Base-by-base conservation (phyloP, 2,888 invertebrate genomes). In the Hecatera dysodea region DNA sequence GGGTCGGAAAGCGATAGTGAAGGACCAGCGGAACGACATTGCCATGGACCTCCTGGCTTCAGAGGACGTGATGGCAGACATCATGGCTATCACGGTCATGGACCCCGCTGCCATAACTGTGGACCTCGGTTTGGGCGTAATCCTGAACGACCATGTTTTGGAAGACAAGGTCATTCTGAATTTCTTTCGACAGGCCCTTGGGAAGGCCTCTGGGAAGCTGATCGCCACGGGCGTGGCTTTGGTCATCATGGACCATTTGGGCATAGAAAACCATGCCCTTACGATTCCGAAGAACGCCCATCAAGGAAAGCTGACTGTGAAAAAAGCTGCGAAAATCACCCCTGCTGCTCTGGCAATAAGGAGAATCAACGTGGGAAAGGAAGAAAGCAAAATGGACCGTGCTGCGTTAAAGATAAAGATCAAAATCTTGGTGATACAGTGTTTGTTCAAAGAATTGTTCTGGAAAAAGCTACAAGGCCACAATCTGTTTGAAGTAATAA, bases 391-490 rank as follows among this genome's bases (percentile, higher is more conserved):
- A 73, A 70, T 46, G 15, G 56, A 63, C 29, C 65, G 1, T 70
- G 67, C n/a, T 0, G 0, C 11, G 42, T 22, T 17, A 64, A 22
- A 15, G 72, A 87, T 79, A 88, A 81, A 57, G 78, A 85, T 36
- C 72, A 78, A 69, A 75, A 82, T 74, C 71, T 72, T 27, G 64
- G 73, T 63, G 75, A 83, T 48, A 85, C 83, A 17, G 81, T 87
- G 17, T 79, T 84, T 44, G 79, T 84, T 22, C 85, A 85, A 63
- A 78, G 81, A 60, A 84, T 85, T 63, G 76, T 87, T 55, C 78
- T 87, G n/a, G 88, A 87, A 59, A 85, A 70, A 52, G 67, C 70
- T 2, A 69, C 85, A 1, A 81, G 87, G 12, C 86, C 85, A 52
- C 80, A 76, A 61, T 86, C 87, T 62, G 62, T 84, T 67, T 84